Base-by-base conservation (phyloP, 1,140 invertebrate genomes). In the Sycophaga agraensis region DNA sequence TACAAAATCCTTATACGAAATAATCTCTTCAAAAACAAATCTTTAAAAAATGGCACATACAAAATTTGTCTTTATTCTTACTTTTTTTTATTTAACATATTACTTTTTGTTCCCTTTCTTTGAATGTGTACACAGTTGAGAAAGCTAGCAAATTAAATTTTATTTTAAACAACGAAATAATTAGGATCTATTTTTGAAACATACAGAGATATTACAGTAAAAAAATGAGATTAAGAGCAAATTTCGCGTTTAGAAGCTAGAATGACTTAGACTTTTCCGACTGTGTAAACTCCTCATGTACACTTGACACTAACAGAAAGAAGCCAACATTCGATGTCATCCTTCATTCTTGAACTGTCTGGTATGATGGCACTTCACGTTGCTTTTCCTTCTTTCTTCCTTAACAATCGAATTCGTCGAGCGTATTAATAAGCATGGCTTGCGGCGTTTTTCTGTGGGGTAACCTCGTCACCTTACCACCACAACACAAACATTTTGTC, bases 291-390 rank as follows among this genome's bases (percentile, higher is more conserved):
- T n/a, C n/a, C n/a, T n/a, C n/a, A n/a, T n/a, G n/a, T n/a, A n/a
- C n/a, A n/a, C n/a, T n/a, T n/a, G n/a, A n/a, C n/a, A n/a, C n/a
- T n/a, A n/a, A 45, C 42, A 48, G 66, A 45, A 67, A 40, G n/a
- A 69, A 65, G 72, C 74, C 76, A 80, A 72, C 76, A 74, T 73
- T 77, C 76, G 73, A 71, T 67, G 19, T 76, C 71, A 73, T 66
- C 67, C 67, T 73, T 72, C 67, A 71, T 73, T 78, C 69, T 72
- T 11, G 21, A 57, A 57, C 54, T 73, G 73, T 79, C 74, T 81
- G 79, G 79, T 81, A 81, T 81, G 79, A 81, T 81, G 78, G 79
- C 79, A 80, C 79, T 78, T 81, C 78, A 80, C 79, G 78, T 77
- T 79, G 69, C 66, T 68, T 67, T 68, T 43, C 61, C 37, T 45